Evolutionary conservation across 2,797 vertebrate genomes (phyloP), one percentile per base, ranked within the genome.

Genomic region (Typhlichthys eigenmanni): DNA sequence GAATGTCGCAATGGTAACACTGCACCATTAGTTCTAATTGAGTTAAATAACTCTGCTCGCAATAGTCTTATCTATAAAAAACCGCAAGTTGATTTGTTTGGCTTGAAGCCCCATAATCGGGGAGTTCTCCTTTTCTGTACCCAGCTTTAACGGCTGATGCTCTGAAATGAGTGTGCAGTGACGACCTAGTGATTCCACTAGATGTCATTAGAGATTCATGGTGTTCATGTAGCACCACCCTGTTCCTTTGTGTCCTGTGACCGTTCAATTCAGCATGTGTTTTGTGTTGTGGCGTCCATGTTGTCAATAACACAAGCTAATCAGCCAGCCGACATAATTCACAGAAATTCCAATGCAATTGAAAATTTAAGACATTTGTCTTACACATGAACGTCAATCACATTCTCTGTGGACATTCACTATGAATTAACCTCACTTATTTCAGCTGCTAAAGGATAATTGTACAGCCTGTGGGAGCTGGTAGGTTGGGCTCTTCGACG

Each of bases 101-200:
- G 38, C 60, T 60, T 54, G 38, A 62, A 58, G 58, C 55, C 60
- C 46, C 58, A 55, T 65, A 61, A 38, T 46, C 11, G 58, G 69
- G 34, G 4, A 50, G 52, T 32, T 63, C 3, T 61, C 11, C 14
- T 47, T 32, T 14, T 29, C 24, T 29, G 24, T 29, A 51, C 57
- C 62, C 72, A 70, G 47, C 54, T 77, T 29, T 55, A 57, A 16
- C 45, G 66, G 29, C 56, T 63, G 49, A 74, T 66, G 52, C 69
- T 79, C 78, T 69, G 77, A 87, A 92, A 93, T 92, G 89, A 92
- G 90, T 93, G 86, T 93, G 91, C 91, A 91, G 92, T 84, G 64
- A 72, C 72, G 68, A 73, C 73, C 72, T 56, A 72, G 66, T 78
- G 12, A 64, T 75, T 74, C 81, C 78, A 80, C 38, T 85, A 79